These are phyloP conservation scores for Vimba vimba DNA, from an alignment of 2,113 vertebrate species.

Conservation along the genomic window DNA sequence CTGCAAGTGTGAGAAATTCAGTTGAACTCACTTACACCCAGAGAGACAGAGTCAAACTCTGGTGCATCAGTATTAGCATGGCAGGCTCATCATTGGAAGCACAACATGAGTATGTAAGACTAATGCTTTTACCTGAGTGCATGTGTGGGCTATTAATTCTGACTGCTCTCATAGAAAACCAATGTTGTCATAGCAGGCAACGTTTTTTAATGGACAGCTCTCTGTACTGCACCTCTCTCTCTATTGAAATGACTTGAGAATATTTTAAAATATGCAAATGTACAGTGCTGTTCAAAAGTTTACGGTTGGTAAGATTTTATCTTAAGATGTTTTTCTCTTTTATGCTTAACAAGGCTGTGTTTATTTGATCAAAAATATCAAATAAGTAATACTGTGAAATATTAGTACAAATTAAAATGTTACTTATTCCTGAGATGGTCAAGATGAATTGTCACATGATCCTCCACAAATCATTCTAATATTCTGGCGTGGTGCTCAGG, in stretches of 20 bases:
- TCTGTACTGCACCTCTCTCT: neutral
- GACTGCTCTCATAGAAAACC: neutral
- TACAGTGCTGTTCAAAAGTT: too few relatives aligned
- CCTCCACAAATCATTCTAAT: too few relatives aligned
- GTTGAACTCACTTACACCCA: conserved; percentile 62
- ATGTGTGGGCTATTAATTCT: neutral
- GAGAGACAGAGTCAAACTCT: conserved; percentile 44
- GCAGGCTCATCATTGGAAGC: conserved; percentile 63
- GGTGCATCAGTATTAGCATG: conserved; percentile 68
- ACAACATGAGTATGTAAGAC: neutral
- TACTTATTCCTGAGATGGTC: too few relatives aligned
- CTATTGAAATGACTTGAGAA: neutral
- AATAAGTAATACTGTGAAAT: too few relatives aligned
- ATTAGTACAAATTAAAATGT: too few relatives aligned
- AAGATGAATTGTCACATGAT: too few relatives aligned
- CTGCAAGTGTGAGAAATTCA: conserved; percentile 55
- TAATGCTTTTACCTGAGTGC: neutral
- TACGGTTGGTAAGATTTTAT: too few relatives aligned
- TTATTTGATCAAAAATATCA: too few relatives aligned
- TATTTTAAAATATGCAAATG: too few relatives aligned
- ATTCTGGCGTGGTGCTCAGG: too few relatives aligned
- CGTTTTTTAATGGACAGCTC: neutral
- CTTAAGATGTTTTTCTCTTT: too few relatives aligned
- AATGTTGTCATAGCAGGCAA: neutral
- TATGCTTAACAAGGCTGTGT: too few relatives aligned